Percentiles rank a stretch among this genome's conserved stretches.
These are phyloP conservation scores for Drosophila prolongata DNA, from an alignment of 2,888 invertebrate species.

Conservation along the genomic window DNA sequence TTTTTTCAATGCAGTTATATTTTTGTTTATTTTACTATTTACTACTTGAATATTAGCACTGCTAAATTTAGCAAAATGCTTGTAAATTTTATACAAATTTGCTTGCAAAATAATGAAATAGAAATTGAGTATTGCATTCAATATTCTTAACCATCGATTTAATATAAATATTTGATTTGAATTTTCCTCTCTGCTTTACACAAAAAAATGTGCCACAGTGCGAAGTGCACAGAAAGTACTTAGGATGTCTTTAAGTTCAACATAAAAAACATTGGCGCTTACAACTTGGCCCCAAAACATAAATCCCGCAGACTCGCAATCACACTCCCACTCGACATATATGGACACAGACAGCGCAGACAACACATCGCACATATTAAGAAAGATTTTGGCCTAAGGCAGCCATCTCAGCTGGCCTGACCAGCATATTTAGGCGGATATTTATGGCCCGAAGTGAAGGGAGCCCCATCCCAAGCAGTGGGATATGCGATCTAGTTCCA, in stretches of 20 bases:
- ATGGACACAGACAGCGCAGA: constrained; percentile 48
- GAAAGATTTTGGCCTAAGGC: constrained; percentile 76
- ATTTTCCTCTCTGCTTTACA: constrained; percentile 6
- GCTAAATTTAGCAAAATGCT: too few relatives aligned
- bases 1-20: too few relatives aligned
- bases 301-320: constrained; percentile 69
- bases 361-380: constrained; percentile 66
- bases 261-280: constrained; percentile 76
- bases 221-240: constrained; percentile 72
- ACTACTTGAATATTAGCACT: too few relatives aligned
- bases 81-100: too few relatives aligned
- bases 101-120: too few relatives aligned
- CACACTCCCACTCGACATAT: constrained; percentile 27
- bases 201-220: constrained; percentile 45
- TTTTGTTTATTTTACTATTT: too few relatives aligned
- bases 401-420: constrained; percentile 53
- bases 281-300: constrained; percentile 70
- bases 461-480: constrained; percentile 10
- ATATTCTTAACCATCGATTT: not conserved
- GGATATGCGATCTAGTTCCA: not conserved
- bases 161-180: not conserved
- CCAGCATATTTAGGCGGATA: constrained; percentile 78
- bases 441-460: constrained; percentile 67
- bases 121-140: too few relatives aligned
- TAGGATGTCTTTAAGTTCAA: constrained; percentile 74